Evolutionary conservation across 2,888 invertebrate species (phyloP).

Genomic region (Xylocampa areola): DNA sequence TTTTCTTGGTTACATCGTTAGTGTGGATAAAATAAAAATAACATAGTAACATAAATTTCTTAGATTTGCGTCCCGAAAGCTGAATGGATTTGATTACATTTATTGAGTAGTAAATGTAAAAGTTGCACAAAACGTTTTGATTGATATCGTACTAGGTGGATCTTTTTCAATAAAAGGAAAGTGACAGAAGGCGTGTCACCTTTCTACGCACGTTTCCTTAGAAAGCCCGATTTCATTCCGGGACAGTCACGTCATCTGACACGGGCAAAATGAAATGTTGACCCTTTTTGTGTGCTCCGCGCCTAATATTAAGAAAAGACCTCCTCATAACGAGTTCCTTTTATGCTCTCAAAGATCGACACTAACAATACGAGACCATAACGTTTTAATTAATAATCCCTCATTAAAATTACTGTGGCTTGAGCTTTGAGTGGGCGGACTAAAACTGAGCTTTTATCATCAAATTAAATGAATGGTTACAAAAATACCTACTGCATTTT

Average conservation of each 20-base stretch:
- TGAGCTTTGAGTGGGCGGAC: conserved; percentile 10
- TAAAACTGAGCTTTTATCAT: conserved; percentile 13
- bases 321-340: conserved; percentile 79
- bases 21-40: conserved; percentile 24
- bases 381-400: conserved; percentile 64
- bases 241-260: conserved; percentile 71
- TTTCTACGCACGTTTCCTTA: conserved; percentile 65
- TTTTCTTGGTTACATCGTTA: conserved; percentile 61
- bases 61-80: neutral
- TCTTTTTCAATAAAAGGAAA: conserved; percentile 65
- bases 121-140: conserved; percentile 33
- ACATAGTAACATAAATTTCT: neutral
- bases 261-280: conserved; percentile 73
- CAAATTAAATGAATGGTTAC: conserved; percentile 15
- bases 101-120: conserved; percentile 13
- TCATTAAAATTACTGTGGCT: conserved; percentile 58
- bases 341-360: conserved; percentile 74
- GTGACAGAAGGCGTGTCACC: conserved; percentile 67
- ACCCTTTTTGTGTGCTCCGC: conserved; percentile 75
- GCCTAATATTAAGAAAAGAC: conserved; percentile 74
- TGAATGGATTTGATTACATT: neutral
- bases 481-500: too few species aligned
- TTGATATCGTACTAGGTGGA: conserved; percentile 57
- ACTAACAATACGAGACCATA: conserved; percentile 76
- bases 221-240: conserved; percentile 67